Conservation (phyloP, 1,140 invertebrate genomes). For the Brachionus manjavacas region DNA sequence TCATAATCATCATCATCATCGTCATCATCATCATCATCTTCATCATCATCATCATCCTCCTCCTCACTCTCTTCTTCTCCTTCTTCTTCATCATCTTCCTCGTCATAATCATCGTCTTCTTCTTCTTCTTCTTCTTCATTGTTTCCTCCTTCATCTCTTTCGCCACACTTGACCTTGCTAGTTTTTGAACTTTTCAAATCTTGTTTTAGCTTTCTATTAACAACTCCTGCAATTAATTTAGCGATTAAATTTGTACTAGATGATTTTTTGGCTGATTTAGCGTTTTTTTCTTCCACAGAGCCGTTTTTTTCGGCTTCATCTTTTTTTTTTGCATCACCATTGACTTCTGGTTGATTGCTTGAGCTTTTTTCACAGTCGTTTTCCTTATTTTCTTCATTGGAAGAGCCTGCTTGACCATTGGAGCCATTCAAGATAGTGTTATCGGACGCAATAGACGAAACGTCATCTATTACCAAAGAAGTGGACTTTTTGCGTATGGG, state of each 20-base stretch:
- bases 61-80: background rate
- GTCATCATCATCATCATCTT: background rate
- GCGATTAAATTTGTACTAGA: conserved; percentile 27
- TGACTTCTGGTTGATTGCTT: background rate
- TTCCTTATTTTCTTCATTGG: conserved; percentile 32
- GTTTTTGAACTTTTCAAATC: background rate
- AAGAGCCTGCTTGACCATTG: background rate
- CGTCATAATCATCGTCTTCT: background rate
- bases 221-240: conserved; percentile 22
- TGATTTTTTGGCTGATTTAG: background rate
- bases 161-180: background rate
- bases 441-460: background rate
- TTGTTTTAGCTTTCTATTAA: conserved; percentile 9
- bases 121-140: background rate
- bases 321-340: background rate
- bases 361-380: background rate
- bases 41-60: background rate
- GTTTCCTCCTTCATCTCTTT: background rate
- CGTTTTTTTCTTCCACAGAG: background rate
- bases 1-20: background rate
- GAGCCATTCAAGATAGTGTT: background rate
- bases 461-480: conserved; percentile 12
- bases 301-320: background rate
- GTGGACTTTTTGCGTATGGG: conserved; percentile 29
- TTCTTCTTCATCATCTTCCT: background rate